These are phyloP conservation scores for Osmerus eperlanus DNA, from an alignment of 2,113 vertebrate species.

Conservation along the genomic window DNA sequence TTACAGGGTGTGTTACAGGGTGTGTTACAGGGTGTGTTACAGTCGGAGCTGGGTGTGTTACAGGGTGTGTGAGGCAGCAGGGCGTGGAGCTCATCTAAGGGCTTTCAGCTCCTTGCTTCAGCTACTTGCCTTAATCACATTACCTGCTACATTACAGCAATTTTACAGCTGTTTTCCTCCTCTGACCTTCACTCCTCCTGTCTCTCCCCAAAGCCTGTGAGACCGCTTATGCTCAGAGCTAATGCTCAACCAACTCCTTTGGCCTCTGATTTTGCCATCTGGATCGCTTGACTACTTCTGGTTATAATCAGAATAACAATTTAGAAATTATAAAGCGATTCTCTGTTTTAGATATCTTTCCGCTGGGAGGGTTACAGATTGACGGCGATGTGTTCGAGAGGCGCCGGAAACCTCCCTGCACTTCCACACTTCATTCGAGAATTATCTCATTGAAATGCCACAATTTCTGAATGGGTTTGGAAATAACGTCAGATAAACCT, in stretches of 20 bases:
- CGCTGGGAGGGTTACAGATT: no score
- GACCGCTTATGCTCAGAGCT: slow-evolving; percentile 4
- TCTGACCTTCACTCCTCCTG: slow-evolving; percentile 54
- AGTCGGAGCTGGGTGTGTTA: no score
- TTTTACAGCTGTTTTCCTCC: slow-evolving; percentile 61
- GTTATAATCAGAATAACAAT: slow-evolving; percentile 46
- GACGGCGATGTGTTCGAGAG: no score
- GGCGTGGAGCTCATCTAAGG: slow-evolving; percentile 44
- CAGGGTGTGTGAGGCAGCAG: not conserved
- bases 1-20: no score
- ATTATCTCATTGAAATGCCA: no score
- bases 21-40: no score
- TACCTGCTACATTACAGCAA: slow-evolving; percentile 63
- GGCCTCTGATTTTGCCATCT: slow-evolving; percentile 53
- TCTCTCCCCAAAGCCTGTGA: slow-evolving; percentile 20
- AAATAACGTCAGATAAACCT: no score
- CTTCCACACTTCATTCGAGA: no score
- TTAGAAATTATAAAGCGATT: slow-evolving; percentile 12
- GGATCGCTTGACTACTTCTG: slow-evolving; percentile 28
- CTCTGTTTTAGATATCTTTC: no score
- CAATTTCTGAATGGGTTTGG: no score
- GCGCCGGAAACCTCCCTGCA: no score
- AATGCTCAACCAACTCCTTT: slow-evolving; percentile 62
- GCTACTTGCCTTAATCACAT: slow-evolving; percentile 58
- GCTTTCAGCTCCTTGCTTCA: slow-evolving; percentile 8